Base-by-base conservation (phyloP, 1,140 invertebrate genomes). In the Mesaphorura yosii region DNA sequence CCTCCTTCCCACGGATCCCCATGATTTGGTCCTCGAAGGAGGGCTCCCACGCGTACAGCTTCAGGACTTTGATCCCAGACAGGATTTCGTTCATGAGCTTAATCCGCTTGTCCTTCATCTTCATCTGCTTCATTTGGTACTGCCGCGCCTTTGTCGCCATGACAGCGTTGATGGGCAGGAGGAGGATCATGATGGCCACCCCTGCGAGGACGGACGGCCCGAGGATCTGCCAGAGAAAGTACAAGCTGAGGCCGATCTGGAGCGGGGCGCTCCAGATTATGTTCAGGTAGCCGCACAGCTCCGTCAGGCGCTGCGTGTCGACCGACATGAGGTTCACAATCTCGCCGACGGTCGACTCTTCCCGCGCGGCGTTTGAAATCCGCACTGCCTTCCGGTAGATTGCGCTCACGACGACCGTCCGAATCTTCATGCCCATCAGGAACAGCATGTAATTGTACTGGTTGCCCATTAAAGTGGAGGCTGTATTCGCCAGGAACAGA, bases 71-170 rank as follows among this genome's bases (percentile, higher is more conserved):
- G 49, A 96, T 94, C 34, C 90, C 90, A 67, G 83, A 88, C 17
- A 96, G 75, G 49, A 95, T 82, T 78, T 96, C 92, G 66, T 91
- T 95, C 83, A 93, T 91, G 20, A 94, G 70, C 68, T 94, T 94
- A 0, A 94, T 88, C 64, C 92, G 75, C 66, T 88, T 80, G 65
- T 92, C 88, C 70, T 92, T 92, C 65, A 82, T 81, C 65, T 89
- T 89, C 87, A 92, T 91, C 68, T 90, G 87, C 55, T 75, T 78
- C 23, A 88, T 84, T 70, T 91, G 87, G 52, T 91, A 72, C 46
- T 68, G 67, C 60, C 71, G 71, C 4, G 76, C 79, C 68, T 83
- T 83, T 67, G 82, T 86, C 1, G 89, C 89, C 57, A 97, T 84
- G 40, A 85, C 72, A 3, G 83, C 86, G 70, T 96, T 96, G 4